Conservation (phyloP, 2,797 vertebrate species). For the Notamacropus eugenii region DNA sequence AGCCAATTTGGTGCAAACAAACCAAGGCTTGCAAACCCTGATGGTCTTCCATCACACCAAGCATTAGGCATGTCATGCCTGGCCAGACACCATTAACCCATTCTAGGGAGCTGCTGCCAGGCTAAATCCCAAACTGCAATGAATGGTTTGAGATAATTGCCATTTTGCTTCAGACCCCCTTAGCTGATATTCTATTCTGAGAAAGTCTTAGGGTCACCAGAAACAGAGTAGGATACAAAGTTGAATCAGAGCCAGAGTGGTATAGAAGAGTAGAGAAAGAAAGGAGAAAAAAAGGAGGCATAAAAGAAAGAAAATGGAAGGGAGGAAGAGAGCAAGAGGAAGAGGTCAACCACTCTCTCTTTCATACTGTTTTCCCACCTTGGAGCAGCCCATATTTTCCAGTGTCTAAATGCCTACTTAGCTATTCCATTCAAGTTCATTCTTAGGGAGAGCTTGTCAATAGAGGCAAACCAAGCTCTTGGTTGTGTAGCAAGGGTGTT, state of each 20-base stretch:
- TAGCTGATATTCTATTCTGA: slow-evolving; percentile 31
- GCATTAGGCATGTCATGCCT: slow-evolving; percentile 48
- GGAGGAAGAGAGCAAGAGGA: not conserved
- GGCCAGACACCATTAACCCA: slow-evolving; percentile 57
- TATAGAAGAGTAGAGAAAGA: not conserved
- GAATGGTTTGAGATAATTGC: slow-evolving; percentile 58
- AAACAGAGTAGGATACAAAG: slow-evolving; percentile 38
- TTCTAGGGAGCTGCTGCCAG: slow-evolving; percentile 43
- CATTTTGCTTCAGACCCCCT: slow-evolving; percentile 10
- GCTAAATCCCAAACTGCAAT: not conserved
- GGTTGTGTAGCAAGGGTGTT: slow-evolving; percentile 74
- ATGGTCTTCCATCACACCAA: slow-evolving; percentile 47
- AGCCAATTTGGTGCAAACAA: slow-evolving; percentile 57
- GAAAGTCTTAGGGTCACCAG: slow-evolving; percentile 53
- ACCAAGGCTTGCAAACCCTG: slow-evolving; percentile 48
- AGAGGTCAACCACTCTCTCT: slow-evolving; percentile 1
- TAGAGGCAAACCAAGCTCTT: slow-evolving; percentile 85
- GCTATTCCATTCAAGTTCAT: slow-evolving; percentile 85
- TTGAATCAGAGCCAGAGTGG: slow-evolving; percentile 68
- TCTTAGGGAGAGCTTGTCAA: slow-evolving; percentile 86
- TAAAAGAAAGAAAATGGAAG: not conserved
- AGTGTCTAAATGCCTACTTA: slow-evolving; percentile 79
- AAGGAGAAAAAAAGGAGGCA: slow-evolving; percentile 6
- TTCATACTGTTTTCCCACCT: slow-evolving; percentile 68
- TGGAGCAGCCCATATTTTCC: slow-evolving; percentile 72